Percentiles rank a stretch among this genome's conserved stretches.
These are phyloP conservation scores for Heliornis fulica DNA, from an alignment of 2,113 vertebrate genomes.

Conservation along the genomic window DNA sequence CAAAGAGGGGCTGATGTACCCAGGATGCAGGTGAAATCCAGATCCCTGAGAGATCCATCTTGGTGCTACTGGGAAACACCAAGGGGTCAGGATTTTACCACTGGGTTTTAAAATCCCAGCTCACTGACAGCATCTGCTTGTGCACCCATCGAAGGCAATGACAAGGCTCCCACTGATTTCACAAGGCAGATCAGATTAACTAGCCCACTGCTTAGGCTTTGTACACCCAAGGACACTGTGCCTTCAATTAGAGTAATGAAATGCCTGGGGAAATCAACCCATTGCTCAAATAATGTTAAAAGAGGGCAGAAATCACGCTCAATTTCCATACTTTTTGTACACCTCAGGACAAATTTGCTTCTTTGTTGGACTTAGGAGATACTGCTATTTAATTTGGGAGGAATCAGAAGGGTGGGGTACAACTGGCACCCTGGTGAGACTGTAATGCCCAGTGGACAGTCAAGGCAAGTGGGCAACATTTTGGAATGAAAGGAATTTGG, in stretches of 20 bases:
- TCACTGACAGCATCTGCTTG: neutral
- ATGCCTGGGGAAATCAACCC: neutral
- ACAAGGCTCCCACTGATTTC: neutral
- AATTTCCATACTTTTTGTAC: neutral
- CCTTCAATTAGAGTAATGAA: neutral
- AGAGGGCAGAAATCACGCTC: neutral
- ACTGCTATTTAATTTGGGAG: neutral
- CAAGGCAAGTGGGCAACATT: neutral
- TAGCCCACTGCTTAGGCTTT: neutral
- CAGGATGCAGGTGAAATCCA: conserved; percentile 14
- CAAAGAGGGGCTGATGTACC: neutral
- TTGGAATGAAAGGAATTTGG: neutral
- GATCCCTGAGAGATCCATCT: neutral
- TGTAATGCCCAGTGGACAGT: neutral
- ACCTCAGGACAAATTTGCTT: neutral
- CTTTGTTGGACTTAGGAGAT: neutral
- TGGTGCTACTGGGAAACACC: neutral
- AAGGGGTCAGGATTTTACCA: neutral
- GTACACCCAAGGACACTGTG: neutral
- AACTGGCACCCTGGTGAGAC: neutral
- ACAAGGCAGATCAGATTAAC: neutral
- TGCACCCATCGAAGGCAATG: neutral
- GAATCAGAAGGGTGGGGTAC: neutral
- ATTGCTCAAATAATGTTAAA: neutral
- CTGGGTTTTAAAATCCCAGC: neutral